These are phyloP conservation scores for Dasyornis broadbenti DNA, from an alignment of 2,113 vertebrate species.

Conservation along the genomic window DNA sequence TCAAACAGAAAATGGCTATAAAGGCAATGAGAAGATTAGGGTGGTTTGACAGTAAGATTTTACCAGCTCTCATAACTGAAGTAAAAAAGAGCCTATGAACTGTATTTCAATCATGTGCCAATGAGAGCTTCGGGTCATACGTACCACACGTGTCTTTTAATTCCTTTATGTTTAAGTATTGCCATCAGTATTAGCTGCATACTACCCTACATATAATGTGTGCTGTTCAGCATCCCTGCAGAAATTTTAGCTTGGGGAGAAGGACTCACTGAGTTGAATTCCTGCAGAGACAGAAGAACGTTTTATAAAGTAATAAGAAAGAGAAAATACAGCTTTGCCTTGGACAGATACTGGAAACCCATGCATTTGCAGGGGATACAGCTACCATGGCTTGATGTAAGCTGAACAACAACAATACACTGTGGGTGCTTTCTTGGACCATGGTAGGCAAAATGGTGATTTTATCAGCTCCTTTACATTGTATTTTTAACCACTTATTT, in stretches of 20 bases:
- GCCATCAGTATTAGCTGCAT: background rate
- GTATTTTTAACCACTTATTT: background rate
- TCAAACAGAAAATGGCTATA: background rate
- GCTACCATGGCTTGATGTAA: background rate
- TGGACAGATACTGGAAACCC: background rate
- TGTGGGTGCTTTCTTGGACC: background rate
- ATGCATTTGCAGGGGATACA: background rate
- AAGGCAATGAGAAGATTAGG: background rate
- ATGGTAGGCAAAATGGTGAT: background rate
- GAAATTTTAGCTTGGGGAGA: background rate
- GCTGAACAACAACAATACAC: background rate
- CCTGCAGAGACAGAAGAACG: background rate
- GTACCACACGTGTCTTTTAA: background rate
- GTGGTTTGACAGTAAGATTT: background rate
- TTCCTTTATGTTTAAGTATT: background rate
- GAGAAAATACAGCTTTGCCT: background rate
- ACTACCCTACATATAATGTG: background rate
- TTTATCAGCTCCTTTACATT: background rate
- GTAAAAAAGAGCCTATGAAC: background rate
- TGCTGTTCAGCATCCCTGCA: background rate
- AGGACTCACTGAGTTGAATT: background rate
- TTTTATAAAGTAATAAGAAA: background rate
- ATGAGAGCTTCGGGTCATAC: background rate
- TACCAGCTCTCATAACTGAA: background rate
- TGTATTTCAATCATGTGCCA: background rate